phyloP scores from a whole-genome alignment of 37 sponge, comb jelly and placozoan species.

The Chondrilla cf. caribensis region DNA sequence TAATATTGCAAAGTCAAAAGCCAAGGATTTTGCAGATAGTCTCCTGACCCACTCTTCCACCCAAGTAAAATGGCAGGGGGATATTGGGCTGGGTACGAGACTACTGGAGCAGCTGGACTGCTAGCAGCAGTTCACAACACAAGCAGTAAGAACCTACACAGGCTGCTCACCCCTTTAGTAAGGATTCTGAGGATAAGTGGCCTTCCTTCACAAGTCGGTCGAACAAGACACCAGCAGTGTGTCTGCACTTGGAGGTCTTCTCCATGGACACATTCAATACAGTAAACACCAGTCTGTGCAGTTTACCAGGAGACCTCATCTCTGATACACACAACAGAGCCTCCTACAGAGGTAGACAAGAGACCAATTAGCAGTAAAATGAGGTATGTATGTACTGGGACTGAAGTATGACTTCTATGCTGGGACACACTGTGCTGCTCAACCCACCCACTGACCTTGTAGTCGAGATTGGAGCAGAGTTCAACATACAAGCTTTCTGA shows the following conservation, averaged over 20 bases:
- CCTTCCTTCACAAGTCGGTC: too few species aligned
- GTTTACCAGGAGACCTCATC: constrained; percentile 48
- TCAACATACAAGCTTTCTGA: constrained; percentile 49
- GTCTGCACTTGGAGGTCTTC: constrained; percentile 25
- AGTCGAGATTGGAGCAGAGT: constrained; percentile 45
- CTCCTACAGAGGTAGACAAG: constrained; percentile 47
- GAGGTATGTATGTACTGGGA: background rate
- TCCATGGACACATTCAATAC: constrained; percentile 56
- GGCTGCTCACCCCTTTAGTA: too few species aligned
- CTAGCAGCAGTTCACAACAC: background rate
- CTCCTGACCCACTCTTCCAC: too few species aligned
- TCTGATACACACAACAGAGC: constrained; percentile 77
- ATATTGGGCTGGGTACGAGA: too few species aligned
- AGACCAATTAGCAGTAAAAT: background rate
- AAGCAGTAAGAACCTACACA: background rate
- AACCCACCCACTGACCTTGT: constrained; percentile 30
- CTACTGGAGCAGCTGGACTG: background rate
- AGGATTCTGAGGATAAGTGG: too few species aligned
- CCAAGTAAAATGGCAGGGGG: too few species aligned
- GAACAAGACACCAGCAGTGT: constrained; percentile 21
- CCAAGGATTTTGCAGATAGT: too few species aligned
- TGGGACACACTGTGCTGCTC: background rate
- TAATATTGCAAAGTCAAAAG: too few species aligned
- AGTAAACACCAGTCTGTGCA: constrained; percentile 42
- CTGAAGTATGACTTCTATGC: background rate